Base-by-base conservation (phyloP, 2,113 vertebrate genomes). In the Grallaria varia region DNA sequence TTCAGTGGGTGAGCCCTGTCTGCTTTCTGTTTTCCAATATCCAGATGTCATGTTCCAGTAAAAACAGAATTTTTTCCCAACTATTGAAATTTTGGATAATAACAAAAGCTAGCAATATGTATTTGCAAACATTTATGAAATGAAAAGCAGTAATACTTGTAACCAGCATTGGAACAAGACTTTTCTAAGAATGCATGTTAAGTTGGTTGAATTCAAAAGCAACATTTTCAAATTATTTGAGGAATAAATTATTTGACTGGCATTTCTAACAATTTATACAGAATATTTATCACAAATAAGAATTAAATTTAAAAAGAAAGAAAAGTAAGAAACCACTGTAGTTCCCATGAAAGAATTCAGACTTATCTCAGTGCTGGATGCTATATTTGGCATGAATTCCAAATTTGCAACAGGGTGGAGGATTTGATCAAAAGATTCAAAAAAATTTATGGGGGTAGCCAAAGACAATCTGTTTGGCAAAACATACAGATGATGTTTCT, bases 391-490 rank as follows among this genome's bases (percentile, higher is more conserved):
- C 94, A 79, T 33, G 81, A 91, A 91, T 69, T 97, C 55, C 82
- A 96, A 92, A 92, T 91, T 89, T 97, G 83, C 66, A 97, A 89
- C 53, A 97, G 94, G 89, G 93, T 96, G 87, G 93, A 97, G 93
- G 67, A 90, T 95, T 89, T 92, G 76, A 97, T 97, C 75, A 97
- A 96, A 98, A 97, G 90, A 87, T 94, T 39, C 59, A 97, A 93
- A 97, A 59, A 97, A 97, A 97, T 95, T 81, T 88, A 97, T 89
- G 45, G 80, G 80, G 89, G 92, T 90, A 96, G 92, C 84, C 87
- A 97, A 98, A 97, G 95, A 91, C 89, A 96, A 96, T 96, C 79
- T 91, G 73, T 97, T 93, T 98, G 95, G 94, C 91, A 97, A 97
- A 87, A 86, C 68, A 72, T 18, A 33, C 47, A 95, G 91, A 93